Conservation (phyloP, 2,113 vertebrate species). For the Stigmatopora argus region DNA sequence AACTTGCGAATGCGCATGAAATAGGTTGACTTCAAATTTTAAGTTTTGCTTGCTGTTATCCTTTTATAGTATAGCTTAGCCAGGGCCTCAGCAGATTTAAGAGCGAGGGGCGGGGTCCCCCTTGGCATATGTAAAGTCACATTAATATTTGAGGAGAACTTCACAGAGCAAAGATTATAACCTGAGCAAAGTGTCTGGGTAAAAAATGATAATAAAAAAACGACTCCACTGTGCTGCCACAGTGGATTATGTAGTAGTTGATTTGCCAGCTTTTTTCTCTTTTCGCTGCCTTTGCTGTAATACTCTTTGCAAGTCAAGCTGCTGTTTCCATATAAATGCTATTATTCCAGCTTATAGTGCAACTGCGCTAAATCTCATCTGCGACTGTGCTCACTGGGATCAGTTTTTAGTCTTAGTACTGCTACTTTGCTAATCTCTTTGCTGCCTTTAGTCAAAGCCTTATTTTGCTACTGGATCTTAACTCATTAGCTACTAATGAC, state of each 20-base stretch:
- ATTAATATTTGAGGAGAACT: neutral
- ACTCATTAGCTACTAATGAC: neutral
- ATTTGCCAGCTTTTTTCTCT: conserved; percentile 13
- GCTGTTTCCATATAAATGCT: conserved; percentile 50
- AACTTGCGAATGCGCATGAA: too few relatives aligned
- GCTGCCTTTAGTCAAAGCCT: neutral
- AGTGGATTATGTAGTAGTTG: neutral
- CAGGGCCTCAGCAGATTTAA: neutral
- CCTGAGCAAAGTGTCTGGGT: neutral
- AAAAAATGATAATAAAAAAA: neutral
- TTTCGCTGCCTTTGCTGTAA: conserved; percentile 32
- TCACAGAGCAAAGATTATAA: neutral
- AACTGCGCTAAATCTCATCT: conserved; percentile 44
- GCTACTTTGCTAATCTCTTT: conserved; percentile 48
- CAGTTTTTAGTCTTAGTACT: conserved; percentile 48
- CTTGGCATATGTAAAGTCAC: neutral
- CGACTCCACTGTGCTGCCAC: neutral
- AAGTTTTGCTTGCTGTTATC: too few relatives aligned
- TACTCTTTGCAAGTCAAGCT: conserved; percentile 50
- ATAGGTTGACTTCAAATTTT: too few relatives aligned
- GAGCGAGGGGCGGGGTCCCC: neutral
- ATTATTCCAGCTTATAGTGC: conserved; percentile 58
- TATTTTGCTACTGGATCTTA: conserved; percentile 1
- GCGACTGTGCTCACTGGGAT: conserved; percentile 59
- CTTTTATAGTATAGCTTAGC: neutral